A percentile compares a stretch with the other conserved stretches of the same genome.
Conservation (phyloP, 2,113 vertebrate genomes). For the Protobothrops mucrosquamatus region DNA sequence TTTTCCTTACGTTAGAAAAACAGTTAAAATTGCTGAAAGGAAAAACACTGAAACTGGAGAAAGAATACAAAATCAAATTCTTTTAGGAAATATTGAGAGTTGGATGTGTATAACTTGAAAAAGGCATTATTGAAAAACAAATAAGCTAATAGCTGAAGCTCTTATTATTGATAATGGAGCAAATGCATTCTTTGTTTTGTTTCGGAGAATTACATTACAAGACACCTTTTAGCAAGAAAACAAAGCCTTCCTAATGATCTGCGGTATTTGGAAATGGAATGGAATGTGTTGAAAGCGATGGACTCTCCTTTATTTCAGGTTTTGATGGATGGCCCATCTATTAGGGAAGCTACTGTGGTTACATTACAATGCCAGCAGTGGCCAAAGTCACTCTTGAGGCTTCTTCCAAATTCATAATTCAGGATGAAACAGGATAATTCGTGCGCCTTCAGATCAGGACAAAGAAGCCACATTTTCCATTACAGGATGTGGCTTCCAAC, state of each 20-base stretch:
- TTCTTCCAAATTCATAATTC: not conserved
- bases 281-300: not conserved
- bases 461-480: not conserved
- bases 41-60: not conserved
- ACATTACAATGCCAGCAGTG: not conserved
- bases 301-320: not conserved
- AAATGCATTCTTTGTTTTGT: not conserved
- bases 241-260: not conserved
- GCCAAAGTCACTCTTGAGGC: not conserved
- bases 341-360: not conserved
- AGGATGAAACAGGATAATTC: not conserved
- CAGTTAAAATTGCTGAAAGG: not conserved
- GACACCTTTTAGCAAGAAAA: not conserved
- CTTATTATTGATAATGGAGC: not conserved
- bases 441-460: not conserved
- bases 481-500: not conserved
- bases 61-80: not conserved
- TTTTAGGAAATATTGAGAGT: not conserved
- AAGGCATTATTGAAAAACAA: not conserved
- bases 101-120: not conserved
- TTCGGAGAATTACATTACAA: not conserved
- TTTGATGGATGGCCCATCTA: not conserved
- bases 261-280: not conserved
- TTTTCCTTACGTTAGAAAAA: not conserved
- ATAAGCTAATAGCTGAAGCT: not conserved